Conservation (phyloP, 2,888 invertebrate species). For the Euplexia lucipara region DNA sequence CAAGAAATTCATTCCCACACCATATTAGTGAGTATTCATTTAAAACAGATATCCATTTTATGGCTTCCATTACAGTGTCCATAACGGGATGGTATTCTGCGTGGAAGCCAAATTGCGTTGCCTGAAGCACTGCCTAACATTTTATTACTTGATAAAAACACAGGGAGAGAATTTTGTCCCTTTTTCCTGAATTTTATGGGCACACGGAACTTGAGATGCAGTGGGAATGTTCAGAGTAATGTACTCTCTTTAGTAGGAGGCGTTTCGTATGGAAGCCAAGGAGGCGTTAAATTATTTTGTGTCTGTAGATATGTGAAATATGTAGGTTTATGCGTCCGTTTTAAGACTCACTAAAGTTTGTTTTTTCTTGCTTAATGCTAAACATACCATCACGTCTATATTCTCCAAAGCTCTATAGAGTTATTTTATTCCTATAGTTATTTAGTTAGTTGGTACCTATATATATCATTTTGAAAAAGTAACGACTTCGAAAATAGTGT, state of each 20-base stretch:
- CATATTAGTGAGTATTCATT: slow-evolving; percentile 65
- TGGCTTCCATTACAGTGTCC: slow-evolving; percentile 68
- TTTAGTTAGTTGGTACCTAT: too few relatives aligned
- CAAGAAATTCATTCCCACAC: slow-evolving; percentile 47
- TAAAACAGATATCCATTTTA: slow-evolving; percentile 68
- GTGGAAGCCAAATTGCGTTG: slow-evolving; percentile 77
- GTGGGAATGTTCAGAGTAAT: slow-evolving; percentile 62
- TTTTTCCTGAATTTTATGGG: slow-evolving; percentile 72
- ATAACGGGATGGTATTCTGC: slow-evolving; percentile 72
- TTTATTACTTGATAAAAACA: slow-evolving; percentile 83
- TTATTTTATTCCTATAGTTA: too few relatives aligned
- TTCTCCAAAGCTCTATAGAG: too few relatives aligned
- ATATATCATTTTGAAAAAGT: too few relatives aligned
- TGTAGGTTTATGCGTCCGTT: slow-evolving; percentile 16
- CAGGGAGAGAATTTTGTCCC: slow-evolving; percentile 71
- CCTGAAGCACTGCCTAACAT: slow-evolving; percentile 73
- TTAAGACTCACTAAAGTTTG: background rate
- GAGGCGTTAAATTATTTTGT: slow-evolving; percentile 38
- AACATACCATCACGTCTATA: too few relatives aligned
- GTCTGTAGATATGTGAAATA: slow-evolving; percentile 30
- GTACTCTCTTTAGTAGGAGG: slow-evolving; percentile 43
- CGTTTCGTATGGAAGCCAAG: slow-evolving; percentile 36
- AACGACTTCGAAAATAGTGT: too few relatives aligned
- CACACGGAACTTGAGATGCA: slow-evolving; percentile 65
- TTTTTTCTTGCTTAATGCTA: background rate